These are phyloP conservation scores for Leptodirus hochenwartii DNA, from an alignment of 2,888 invertebrate species.

Conservation along the genomic window DNA sequence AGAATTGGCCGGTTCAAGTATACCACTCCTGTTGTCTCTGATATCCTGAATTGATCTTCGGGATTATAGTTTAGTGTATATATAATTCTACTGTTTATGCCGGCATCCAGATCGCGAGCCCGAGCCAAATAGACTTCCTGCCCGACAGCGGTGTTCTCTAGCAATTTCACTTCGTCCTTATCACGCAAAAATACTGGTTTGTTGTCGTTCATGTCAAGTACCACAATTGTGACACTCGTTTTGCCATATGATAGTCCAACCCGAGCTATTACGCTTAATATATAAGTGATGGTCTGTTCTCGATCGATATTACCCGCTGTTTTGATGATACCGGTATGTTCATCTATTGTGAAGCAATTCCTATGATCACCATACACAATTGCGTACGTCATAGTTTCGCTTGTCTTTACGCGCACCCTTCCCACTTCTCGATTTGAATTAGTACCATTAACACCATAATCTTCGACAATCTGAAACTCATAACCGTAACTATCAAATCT, in stretches of 20 bases:
- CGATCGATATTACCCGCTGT: constrained; percentile 69
- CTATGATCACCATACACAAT: constrained; percentile 67
- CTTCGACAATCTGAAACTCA: constrained; percentile 68
- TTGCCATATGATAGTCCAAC: constrained; percentile 58
- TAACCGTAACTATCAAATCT: constrained; percentile 66
- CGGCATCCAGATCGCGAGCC: constrained; percentile 75
- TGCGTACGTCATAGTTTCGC: constrained; percentile 41
- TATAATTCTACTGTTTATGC: constrained; percentile 69
- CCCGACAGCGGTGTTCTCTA: constrained; percentile 84
- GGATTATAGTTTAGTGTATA: constrained; percentile 69
- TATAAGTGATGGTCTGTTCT: constrained; percentile 60
- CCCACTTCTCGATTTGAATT: constrained; percentile 58
- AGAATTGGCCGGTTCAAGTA: constrained; percentile 67
- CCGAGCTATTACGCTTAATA: constrained; percentile 62
- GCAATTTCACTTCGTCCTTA: constrained; percentile 58
- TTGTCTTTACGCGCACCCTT: constrained; percentile 39
- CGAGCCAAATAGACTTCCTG: constrained; percentile 80
- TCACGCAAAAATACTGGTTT: constrained; percentile 66
- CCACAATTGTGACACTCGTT: constrained; percentile 60
- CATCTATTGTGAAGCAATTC: constrained; percentile 63
- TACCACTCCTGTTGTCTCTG: constrained; percentile 73
- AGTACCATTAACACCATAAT: constrained; percentile 42
- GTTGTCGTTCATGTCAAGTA: constrained; percentile 84
- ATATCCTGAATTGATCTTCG: constrained; percentile 66
- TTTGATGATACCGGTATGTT: constrained; percentile 56